Percentiles rank a stretch among this genome's conserved stretches.
Conservation (phyloP, 2,113 vertebrate species). For the Galemys pyrenaicus region DNA sequence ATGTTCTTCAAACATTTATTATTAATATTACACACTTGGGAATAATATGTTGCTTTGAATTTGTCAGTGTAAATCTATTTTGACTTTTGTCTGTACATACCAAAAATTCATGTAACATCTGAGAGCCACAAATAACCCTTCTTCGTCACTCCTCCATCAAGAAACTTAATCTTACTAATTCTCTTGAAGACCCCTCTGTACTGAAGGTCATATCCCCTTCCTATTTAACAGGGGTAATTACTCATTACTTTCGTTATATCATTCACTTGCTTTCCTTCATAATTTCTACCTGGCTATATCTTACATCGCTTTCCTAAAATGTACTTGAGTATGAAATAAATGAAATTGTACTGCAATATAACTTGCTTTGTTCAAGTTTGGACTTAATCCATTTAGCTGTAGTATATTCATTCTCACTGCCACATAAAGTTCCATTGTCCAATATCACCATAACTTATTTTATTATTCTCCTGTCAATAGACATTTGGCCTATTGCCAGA, state of each 20-base stretch:
- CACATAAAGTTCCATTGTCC: background rate
- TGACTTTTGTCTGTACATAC: background rate
- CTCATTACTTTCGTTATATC: background rate
- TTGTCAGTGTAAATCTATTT: background rate
- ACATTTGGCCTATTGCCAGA: slow-evolving; percentile 9
- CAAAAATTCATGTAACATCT: background rate
- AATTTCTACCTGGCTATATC: background rate
- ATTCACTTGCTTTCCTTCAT: background rate
- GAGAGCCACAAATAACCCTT: background rate
- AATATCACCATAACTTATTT: background rate
- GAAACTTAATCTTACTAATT: background rate
- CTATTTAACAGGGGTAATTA: background rate
- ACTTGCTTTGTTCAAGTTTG: background rate
- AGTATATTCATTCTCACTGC: background rate
- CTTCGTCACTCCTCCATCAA: background rate
- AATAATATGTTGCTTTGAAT: background rate
- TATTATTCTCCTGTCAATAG: slow-evolving; percentile 44
- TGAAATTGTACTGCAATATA: background rate
- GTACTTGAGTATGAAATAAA: background rate
- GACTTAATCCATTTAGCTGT: background rate
- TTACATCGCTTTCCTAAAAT: background rate
- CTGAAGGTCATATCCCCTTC: background rate
- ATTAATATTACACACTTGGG: background rate
- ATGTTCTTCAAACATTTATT: background rate
- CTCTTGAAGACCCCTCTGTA: background rate